Percentiles rank a stretch among this genome's conserved stretches.
Conservation (phyloP, 2,888 invertebrate species). For the Neocrepidodera transversa region DNA sequence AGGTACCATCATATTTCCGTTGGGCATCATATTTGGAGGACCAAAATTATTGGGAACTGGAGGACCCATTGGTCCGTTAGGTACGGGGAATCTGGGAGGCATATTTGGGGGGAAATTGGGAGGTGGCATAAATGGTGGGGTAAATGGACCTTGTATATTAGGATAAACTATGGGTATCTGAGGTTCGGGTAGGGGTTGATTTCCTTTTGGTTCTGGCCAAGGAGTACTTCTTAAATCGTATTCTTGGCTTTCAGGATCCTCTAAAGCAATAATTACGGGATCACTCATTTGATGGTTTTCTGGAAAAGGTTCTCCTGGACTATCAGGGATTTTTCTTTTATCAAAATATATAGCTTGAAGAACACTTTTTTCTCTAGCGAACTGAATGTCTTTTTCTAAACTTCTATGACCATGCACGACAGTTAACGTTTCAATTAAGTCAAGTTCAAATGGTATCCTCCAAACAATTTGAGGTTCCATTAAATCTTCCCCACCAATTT, state of each 20-base stretch:
- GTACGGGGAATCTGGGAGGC: constrained; percentile 40
- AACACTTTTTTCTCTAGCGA: constrained; percentile 84
- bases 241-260: constrained; percentile 86
- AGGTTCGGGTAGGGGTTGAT: constrained; percentile 60
- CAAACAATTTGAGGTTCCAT: constrained; percentile 86
- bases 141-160: constrained; percentile 60
- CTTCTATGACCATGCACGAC: constrained; percentile 79
- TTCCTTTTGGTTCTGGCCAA: constrained; percentile 86
- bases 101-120: constrained; percentile 45
- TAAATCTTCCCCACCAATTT: constrained; percentile 76
- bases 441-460: constrained; percentile 75
- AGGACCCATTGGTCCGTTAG: constrained; percentile 38
- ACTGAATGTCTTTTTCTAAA: constrained; percentile 86
- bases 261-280: constrained; percentile 84
- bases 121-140: constrained; percentile 62
- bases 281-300: constrained; percentile 80
- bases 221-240: constrained; percentile 79
- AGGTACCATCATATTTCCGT: constrained; percentile 60
- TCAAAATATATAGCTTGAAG: constrained; percentile 84
- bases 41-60: constrained; percentile 50
- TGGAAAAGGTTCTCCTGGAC: constrained; percentile 84
- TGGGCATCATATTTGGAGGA: constrained; percentile 58
- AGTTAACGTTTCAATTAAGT: constrained; percentile 69
- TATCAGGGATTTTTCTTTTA: constrained; percentile 84
- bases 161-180: constrained; percentile 60